Percentiles rank a stretch among this genome's conserved stretches.
Evolutionary conservation across 37 sponge, comb jelly and placozoan genomes (phyloP).

Genomic region (Haliclona indistincta): DNA sequence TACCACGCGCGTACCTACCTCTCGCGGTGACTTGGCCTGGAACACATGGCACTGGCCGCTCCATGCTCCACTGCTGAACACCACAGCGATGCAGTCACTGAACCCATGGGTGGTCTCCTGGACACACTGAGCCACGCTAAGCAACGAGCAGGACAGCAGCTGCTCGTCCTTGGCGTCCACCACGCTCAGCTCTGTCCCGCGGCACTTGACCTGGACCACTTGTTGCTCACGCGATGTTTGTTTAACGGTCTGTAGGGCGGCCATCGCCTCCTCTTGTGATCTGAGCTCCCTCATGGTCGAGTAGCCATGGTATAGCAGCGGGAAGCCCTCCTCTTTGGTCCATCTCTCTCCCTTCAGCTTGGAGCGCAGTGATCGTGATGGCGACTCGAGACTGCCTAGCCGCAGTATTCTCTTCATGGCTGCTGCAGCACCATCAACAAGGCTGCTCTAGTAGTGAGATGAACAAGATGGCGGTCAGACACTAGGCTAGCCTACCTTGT

Average conservation of each 20-base stretch:
- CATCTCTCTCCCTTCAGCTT: background rate
- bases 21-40: slow-evolving; percentile 61
- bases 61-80: slow-evolving; percentile 19
- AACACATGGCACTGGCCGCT: slow-evolving; percentile 61
- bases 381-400: background rate
- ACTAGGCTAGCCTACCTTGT: too few relatives aligned
- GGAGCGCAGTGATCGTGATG: background rate
- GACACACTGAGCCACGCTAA: slow-evolving; percentile 24
- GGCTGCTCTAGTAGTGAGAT: too few relatives aligned
- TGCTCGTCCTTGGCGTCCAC: slow-evolving; percentile 2
- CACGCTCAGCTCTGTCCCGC: slow-evolving; percentile 17
- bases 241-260: slow-evolving; percentile 17
- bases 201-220: slow-evolving; percentile 4
- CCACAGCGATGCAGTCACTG: slow-evolving; percentile 53
- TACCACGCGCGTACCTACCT: slow-evolving; percentile 41
- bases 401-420: slow-evolving; percentile 3
- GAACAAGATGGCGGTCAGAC: too few relatives aligned
- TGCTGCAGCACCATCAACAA: too few relatives aligned
- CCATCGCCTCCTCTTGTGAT: slow-evolving; percentile 10
- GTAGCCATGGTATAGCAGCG: slow-evolving; percentile 42
- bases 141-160: slow-evolving; percentile 16
- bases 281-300: slow-evolving; percentile 17
- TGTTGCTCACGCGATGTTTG: background rate
- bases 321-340: background rate
- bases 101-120: slow-evolving; percentile 22